A percentile compares a stretch with the other conserved stretches of the same genome.
These are phyloP conservation scores for Heliconius charithonia DNA, from an alignment of 2,888 invertebrate genomes.

Conservation along the genomic window DNA sequence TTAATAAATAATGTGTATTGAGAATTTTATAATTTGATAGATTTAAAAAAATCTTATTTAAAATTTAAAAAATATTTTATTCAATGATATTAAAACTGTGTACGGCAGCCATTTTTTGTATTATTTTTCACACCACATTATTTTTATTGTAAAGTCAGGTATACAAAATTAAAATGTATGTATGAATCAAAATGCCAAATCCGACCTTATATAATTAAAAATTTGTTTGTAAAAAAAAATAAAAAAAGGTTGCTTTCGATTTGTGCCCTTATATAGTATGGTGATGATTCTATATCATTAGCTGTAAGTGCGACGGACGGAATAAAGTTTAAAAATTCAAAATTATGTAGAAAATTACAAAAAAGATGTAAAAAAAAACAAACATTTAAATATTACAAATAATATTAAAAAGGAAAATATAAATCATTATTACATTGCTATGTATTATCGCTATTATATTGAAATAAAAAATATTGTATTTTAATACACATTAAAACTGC, in stretches of 20 bases:
- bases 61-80: background rate
- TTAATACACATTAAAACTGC: background rate
- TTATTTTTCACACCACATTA: background rate
- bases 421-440: conserved; percentile 10
- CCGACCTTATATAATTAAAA: background rate
- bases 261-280: conserved; percentile 16
- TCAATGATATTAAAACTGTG: too few relatives aligned
- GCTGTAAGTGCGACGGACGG: conserved; percentile 34
- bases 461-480: background rate
- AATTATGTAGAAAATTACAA: conserved; percentile 23
- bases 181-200: background rate
- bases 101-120: background rate
- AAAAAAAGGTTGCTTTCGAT: background rate
- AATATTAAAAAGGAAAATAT: background rate
- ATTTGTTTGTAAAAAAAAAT: background rate
- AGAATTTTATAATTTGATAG: background rate
- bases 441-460: conserved; percentile 4
- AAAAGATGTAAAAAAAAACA: conserved; percentile 1
- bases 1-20: background rate
- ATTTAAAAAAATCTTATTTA: background rate
- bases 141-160: background rate
- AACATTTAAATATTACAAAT: background rate
- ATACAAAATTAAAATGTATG: background rate
- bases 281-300: conserved; percentile 3
- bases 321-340: conserved; percentile 23